Evolutionary conservation across 2,113 vertebrate species (phyloP).

Genomic region (Thermophis baileyi): DNA sequence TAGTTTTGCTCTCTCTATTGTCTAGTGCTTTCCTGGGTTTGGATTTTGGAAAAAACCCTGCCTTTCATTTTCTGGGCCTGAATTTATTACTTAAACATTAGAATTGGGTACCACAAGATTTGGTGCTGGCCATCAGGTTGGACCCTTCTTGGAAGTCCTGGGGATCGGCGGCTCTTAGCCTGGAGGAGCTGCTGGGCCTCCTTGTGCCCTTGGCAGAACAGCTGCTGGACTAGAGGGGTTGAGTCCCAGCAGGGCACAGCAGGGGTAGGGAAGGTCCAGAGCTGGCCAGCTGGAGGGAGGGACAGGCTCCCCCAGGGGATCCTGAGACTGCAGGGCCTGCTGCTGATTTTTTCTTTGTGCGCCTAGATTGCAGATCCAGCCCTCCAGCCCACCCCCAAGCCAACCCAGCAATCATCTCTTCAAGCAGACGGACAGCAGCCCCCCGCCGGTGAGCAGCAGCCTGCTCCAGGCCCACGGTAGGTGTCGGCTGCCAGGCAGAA

Average conservation of each 20-base stretch:
- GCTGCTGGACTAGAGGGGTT: not conserved
- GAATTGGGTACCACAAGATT: not conserved
- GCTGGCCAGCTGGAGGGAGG: not conserved
- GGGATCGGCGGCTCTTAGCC: not conserved
- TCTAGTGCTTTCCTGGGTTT: not conserved
- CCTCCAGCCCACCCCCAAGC: conserved; percentile 93
- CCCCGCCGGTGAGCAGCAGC: conserved; percentile 83
- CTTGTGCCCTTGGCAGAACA: no score
- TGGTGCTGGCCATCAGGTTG: not conserved
- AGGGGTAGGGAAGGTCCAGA: not conserved
- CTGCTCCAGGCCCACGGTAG: conserved; percentile 89
- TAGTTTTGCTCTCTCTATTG: not conserved
- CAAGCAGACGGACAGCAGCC: conserved; percentile 90
- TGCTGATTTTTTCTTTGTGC: conserved; percentile 39
- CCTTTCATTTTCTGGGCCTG: not conserved
- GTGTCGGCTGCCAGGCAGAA: not conserved
- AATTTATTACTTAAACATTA: not conserved
- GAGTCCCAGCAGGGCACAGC: not conserved
- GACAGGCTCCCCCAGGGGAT: not conserved
- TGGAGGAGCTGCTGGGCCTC: not conserved
- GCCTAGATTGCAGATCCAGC: conserved; percentile 91
- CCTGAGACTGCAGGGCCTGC: not conserved
- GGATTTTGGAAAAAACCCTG: no score
- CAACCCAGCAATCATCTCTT: conserved; percentile 97
- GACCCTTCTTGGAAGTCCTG: not conserved